A percentile compares a stretch with the other conserved stretches of the same genome.
These are phyloP conservation scores for Diachasma alloeum DNA, from an alignment of 1,140 invertebrate species.

Conservation along the genomic window DNA sequence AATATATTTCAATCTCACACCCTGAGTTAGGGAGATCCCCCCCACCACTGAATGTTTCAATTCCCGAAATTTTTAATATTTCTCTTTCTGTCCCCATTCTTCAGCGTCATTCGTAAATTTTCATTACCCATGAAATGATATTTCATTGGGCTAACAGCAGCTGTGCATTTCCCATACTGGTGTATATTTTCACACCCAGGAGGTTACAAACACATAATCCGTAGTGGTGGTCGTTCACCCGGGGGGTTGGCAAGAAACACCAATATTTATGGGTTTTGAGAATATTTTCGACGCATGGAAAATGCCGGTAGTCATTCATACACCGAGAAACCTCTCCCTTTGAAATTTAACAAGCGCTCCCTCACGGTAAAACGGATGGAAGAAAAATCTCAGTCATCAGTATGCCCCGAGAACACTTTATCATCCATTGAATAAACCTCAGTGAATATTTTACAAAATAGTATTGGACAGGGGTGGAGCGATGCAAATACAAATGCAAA, in stretches of 20 bases:
- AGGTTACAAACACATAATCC: neutral
- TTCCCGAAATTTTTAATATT: neutral
- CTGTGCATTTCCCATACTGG: neutral
- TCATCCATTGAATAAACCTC: neutral
- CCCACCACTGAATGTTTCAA: neutral
- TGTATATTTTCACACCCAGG: neutral
- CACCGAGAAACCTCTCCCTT: neutral
- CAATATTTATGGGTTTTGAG: neutral
- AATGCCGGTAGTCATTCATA: neutral
- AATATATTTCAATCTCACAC: no score
- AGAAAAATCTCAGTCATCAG: constrained; percentile 3
- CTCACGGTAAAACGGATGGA: neutral
- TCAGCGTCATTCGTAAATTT: neutral
- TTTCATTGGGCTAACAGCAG: neutral
- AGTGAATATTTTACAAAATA: neutral
- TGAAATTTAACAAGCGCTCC: no score
- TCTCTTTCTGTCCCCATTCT: neutral
- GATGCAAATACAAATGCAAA: constrained; percentile 6
- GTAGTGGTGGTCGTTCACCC: neutral
- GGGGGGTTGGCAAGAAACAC: neutral
- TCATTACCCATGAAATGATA: constrained; percentile 1
- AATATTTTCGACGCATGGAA: constrained; percentile 2
- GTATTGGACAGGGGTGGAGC: neutral
- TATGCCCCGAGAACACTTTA: neutral
- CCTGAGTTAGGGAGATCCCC: no score